Conservation (phyloP, 2,888 invertebrate species). For the Cartodere bifasciata region DNA sequence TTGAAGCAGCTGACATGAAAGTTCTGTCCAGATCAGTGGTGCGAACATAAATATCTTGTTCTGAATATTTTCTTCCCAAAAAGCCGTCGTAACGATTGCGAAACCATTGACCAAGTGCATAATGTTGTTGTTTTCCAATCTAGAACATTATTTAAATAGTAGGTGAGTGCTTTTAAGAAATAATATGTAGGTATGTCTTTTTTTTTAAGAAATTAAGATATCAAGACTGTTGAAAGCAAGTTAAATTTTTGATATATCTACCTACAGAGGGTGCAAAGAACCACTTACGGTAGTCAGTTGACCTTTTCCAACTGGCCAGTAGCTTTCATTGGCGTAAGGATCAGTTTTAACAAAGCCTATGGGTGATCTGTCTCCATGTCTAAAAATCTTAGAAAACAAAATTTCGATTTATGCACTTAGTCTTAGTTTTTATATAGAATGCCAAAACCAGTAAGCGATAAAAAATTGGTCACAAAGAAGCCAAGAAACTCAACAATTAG, state of each 20-base stretch:
- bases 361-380: slow-evolving; percentile 87
- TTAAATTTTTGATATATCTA: no score
- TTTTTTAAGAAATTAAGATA: no score
- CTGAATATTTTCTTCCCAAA: slow-evolving; percentile 40
- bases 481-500: no score
- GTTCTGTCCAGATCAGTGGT: slow-evolving; percentile 85
- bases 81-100: slow-evolving; percentile 55
- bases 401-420: no score
- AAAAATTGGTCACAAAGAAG: no score
- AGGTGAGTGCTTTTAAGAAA: no score
- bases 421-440: no score
- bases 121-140: slow-evolving; percentile 65
- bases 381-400: slow-evolving; percentile 42
- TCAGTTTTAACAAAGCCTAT: slow-evolving; percentile 67
- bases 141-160: slow-evolving; percentile 24
- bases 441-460: no score
- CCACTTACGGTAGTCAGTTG: slow-evolving; percentile 74
- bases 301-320: slow-evolving; percentile 78
- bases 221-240: no score
- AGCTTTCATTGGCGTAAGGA: slow-evolving; percentile 56
- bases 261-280: no score
- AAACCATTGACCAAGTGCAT: slow-evolving; percentile 61
- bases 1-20: slow-evolving; percentile 73
- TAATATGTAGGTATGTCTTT: no score
- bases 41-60: slow-evolving; percentile 44